Evolutionary conservation across 92 coral and sea anemone species (phyloP).

Genomic region (Plumapathes pennacea): DNA sequence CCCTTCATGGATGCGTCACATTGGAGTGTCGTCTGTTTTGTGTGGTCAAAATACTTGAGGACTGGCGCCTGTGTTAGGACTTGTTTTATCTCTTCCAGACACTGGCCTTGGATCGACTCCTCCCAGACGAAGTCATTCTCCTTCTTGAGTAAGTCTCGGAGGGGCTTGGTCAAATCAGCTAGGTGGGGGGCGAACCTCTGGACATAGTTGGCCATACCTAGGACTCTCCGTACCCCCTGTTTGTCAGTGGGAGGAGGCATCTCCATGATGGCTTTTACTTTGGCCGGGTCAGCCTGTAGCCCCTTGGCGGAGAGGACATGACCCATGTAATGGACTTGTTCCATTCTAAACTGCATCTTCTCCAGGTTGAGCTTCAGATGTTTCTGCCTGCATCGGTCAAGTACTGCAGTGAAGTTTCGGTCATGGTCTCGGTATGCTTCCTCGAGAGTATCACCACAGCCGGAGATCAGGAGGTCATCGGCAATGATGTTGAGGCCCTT

Average conservation of each 20-base stretch:
- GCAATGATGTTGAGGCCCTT: conserved; percentile 62
- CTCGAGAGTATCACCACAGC: conserved; percentile 42
- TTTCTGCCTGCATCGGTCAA: conserved; percentile 29
- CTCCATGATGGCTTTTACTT: conserved; percentile 24
- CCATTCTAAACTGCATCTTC: conserved; percentile 33
- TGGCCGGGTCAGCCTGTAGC: conserved; percentile 30
- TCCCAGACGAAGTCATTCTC: conserved; percentile 31
- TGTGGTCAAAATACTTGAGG: conserved; percentile 40
- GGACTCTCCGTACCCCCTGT: conserved; percentile 28
- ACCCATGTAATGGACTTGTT: conserved; percentile 53
- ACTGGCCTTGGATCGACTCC: conserved; percentile 5
- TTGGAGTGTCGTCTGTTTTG: conserved; percentile 26
- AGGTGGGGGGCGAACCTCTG: conserved; percentile 35
- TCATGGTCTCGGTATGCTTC: conserved; percentile 45
- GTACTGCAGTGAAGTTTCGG: conserved; percentile 34
- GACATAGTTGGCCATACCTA: conserved; percentile 35
- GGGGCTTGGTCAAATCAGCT: conserved; percentile 8
- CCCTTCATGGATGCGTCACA: conserved; percentile 40
- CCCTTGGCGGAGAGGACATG: conserved; percentile 32
- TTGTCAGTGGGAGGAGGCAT: conserved; percentile 56
- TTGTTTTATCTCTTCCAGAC: conserved; percentile 2
- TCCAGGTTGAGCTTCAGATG: conserved; percentile 39
- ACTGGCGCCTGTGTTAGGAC: conserved; percentile 37
- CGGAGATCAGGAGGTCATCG: conserved; percentile 62
- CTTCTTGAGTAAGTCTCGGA: conserved; percentile 17